A percentile compares a stretch with the other conserved stretches of the same genome.
phyloP scores from a whole-genome alignment of 2,113 vertebrate genomes.

The Actenoides hombroni region DNA sequence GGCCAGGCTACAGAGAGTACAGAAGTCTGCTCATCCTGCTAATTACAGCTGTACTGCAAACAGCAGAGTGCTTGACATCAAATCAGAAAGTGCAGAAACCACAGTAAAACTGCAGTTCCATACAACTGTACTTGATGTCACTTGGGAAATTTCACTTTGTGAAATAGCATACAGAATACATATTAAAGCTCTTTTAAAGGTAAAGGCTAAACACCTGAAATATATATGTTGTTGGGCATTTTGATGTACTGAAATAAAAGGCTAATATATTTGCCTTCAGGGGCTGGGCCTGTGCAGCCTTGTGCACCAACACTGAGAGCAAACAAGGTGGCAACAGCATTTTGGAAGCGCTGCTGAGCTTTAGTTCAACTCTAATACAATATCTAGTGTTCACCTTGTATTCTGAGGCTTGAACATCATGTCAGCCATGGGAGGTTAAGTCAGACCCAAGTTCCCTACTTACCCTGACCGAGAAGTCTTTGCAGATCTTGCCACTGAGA shows the following conservation, averaged over 20 bases:
- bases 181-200: background rate
- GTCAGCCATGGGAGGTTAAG: background rate
- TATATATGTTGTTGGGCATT: too few species aligned
- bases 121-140: background rate
- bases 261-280: background rate
- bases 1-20: too few species aligned
- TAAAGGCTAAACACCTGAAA: background rate
- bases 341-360: background rate
- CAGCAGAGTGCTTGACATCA: background rate
- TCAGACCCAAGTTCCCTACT: background rate
- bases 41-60: background rate
- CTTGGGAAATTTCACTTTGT: background rate
- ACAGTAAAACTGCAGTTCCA: background rate
- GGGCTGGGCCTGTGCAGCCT: accelerated
- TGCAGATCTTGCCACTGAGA: accelerated
- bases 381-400: background rate
- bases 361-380: background rate
- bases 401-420: background rate
- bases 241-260: background rate
- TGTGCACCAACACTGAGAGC: background rate
- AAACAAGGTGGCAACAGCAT: background rate
- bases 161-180: background rate
- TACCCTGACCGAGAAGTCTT: background rate
- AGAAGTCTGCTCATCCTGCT: background rate
- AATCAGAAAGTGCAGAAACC: background rate